phyloP scores from a whole-genome alignment of 2,888 invertebrate species.

The Norana najaformis region DNA sequence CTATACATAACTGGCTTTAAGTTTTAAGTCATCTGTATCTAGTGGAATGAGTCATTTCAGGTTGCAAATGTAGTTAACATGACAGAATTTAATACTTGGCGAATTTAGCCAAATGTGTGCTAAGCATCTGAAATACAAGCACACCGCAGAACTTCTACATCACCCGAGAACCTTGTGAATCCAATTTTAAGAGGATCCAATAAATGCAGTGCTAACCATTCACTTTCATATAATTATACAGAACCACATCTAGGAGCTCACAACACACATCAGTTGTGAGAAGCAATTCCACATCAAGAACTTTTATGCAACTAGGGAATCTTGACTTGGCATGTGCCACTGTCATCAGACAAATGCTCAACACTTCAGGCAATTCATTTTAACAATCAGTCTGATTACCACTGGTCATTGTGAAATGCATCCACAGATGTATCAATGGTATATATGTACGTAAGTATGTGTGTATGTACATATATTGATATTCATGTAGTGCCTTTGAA shows the following conservation, averaged over 20 bases:
- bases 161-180: no score
- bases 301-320: neutral
- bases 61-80: neutral
- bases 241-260: neutral
- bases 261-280: neutral
- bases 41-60: neutral
- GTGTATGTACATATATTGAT: neutral
- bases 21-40: neutral
- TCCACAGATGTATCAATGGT: no score
- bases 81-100: no score
- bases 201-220: neutral
- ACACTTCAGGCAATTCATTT: neutral
- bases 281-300: neutral
- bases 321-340: neutral
- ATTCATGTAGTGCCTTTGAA: neutral
- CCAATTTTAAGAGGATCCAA: no score
- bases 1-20: neutral
- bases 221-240: neutral
- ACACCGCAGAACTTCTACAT: no score
- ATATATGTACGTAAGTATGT: neutral
- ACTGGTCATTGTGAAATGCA: neutral
- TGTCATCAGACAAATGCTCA: neutral
- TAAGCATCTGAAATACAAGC: no score
- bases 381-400: neutral
- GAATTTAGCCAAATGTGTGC: no score